phyloP scores from a whole-genome alignment of 2,888 invertebrate species.

The Orchesella flavescens region DNA sequence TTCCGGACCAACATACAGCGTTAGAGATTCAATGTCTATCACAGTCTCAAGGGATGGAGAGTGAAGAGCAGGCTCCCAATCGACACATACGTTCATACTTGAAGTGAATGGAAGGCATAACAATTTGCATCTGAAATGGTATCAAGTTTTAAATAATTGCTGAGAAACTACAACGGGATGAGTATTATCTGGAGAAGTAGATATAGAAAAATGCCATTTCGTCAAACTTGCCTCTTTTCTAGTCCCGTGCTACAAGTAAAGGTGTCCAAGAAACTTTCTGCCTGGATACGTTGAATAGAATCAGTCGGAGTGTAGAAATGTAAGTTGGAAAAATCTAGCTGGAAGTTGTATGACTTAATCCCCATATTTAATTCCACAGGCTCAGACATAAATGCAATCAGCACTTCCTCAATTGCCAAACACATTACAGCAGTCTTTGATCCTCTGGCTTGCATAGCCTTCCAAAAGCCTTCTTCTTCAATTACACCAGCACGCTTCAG shows the following conservation, averaged over 20 bases:
- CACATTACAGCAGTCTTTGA: constrained; percentile 8
- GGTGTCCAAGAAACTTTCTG: constrained; percentile 39
- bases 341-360: constrained; percentile 11
- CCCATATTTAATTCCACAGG: constrained; percentile 53
- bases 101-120: constrained; percentile 51
- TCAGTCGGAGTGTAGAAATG: constrained; percentile 15
- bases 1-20: constrained; percentile 68
- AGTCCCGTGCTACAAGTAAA: constrained; percentile 53
- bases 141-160: too few relatives aligned
- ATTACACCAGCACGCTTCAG: neutral
- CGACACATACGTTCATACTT: neutral
- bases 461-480: constrained; percentile 20
- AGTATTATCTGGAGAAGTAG: too few relatives aligned
- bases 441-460: neutral
- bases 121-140: constrained; percentile 38
- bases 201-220: too few relatives aligned
- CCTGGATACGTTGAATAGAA: constrained; percentile 3
- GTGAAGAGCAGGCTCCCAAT: constrained; percentile 36
- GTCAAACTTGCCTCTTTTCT: constrained; percentile 35
- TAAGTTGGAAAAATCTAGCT: constrained; percentile 31
- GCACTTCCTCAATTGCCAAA: constrained; percentile 30
- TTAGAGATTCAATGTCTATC: constrained; percentile 50
- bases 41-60: constrained; percentile 36
- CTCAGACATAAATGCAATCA: constrained; percentile 47
- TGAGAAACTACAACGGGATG: too few relatives aligned